These are phyloP conservation scores for Heliconius hortense DNA, from an alignment of 2,888 invertebrate genomes.

Conservation along the genomic window DNA sequence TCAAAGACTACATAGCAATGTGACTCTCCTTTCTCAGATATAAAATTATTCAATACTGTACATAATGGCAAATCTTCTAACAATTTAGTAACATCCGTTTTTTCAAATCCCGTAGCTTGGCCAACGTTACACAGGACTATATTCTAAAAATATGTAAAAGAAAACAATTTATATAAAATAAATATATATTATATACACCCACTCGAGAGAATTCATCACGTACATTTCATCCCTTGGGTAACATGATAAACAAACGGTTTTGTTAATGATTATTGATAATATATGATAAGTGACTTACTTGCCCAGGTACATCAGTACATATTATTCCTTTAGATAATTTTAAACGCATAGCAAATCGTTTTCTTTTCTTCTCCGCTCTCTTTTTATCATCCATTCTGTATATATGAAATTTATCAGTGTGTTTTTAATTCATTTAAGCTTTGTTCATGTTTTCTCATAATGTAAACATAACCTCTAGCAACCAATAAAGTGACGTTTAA, in stretches of 20 bases:
- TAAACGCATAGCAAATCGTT: conserved; percentile 66
- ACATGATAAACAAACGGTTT: background rate
- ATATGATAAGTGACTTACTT: conserved; percentile 52
- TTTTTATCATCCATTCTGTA: conserved; percentile 59
- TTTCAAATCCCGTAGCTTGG: conserved; percentile 88
- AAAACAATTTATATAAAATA: background rate
- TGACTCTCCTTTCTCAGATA: conserved; percentile 90
- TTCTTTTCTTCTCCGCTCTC: conserved; percentile 65
- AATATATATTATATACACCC: background rate
- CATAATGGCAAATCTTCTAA: conserved; percentile 77
- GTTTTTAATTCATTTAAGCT: background rate
- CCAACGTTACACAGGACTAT: conserved; percentile 93
- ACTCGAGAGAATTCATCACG: background rate
- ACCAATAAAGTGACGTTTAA: background rate
- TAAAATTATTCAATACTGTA: conserved; percentile 82
- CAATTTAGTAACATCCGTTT: conserved; percentile 83
- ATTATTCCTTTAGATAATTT: conserved; percentile 61
- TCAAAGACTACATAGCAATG: conserved; percentile 88
- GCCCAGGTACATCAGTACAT: conserved; percentile 55
- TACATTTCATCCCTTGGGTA: background rate
- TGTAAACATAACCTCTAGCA: conserved; percentile 29
- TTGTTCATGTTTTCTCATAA: background rate
- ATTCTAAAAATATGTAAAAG: conserved; percentile 73
- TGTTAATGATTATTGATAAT: background rate
- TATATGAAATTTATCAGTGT: background rate